Percentiles rank a stretch among this genome's conserved stretches.
Conservation (phyloP, 2,888 invertebrate genomes). For the Pecten maximus region DNA sequence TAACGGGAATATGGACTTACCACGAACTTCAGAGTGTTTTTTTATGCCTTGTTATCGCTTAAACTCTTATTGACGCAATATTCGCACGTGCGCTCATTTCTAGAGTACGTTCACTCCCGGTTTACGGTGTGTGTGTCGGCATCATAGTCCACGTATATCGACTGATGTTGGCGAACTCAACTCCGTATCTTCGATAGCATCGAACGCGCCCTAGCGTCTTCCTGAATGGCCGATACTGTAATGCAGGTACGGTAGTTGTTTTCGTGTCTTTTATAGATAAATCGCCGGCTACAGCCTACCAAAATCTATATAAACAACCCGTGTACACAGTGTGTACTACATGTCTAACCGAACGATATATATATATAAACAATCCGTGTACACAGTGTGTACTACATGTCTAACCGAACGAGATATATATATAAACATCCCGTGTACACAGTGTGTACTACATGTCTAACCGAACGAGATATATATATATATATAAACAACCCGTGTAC, state of each 20-base stretch:
- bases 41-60: not conserved
- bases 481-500: too few relatives aligned
- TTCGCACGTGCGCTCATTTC: not conserved
- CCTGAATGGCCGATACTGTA: not conserved
- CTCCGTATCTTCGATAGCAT: not conserved
- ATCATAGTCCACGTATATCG: not conserved
- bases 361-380: too few relatives aligned
- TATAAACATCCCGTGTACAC: too few relatives aligned
- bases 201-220: not conserved
- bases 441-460: too few relatives aligned
- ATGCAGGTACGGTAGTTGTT: not conserved
- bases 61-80: not conserved
- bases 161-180: not conserved
- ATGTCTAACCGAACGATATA: too few relatives aligned
- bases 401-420: too few relatives aligned
- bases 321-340: not conserved
- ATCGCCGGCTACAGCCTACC: not conserved
- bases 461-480: too few relatives aligned
- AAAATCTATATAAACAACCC: not conserved
- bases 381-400: too few relatives aligned
- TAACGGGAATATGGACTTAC: not conserved
- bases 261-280: slow-evolving; percentile 1
- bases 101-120: not conserved
- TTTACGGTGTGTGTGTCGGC: not conserved
- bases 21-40: not conserved